phyloP scores from a whole-genome alignment of 1,140 invertebrate species.

The Caenorhabditis tropicalis region DNA sequence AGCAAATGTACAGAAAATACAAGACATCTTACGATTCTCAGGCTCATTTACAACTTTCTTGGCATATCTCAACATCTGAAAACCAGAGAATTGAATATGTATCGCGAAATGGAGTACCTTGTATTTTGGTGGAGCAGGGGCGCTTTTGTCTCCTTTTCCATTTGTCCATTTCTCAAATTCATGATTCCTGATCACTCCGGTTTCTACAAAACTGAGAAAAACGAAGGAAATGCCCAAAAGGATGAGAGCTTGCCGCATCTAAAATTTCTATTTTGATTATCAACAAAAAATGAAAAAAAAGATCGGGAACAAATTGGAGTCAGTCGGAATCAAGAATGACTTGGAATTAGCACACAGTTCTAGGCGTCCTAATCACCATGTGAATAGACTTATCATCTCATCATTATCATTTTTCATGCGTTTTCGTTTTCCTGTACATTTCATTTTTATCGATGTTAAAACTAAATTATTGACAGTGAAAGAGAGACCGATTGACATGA shows the following conservation, averaged over 20 bases:
- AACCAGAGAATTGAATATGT: not conserved
- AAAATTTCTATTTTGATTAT: not conserved
- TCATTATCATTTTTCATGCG: not conserved
- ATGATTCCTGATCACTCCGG: not conserved
- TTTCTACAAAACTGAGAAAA: not conserved
- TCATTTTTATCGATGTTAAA: conserved; percentile 9
- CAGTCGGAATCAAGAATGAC: not conserved
- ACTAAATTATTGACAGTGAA: not conserved
- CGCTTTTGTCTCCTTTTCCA: not conserved
- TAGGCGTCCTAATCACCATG: conserved; percentile 20
- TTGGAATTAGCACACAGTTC: not conserved
- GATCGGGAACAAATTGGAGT: not conserved
- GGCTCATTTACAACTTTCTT: conserved; percentile 36
- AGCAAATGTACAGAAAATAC: conserved; percentile 46
- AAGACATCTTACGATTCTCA: conserved; percentile 45
- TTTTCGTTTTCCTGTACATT: conserved; percentile 34
- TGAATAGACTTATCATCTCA: conserved; percentile 8
- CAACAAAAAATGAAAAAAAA: not conserved
- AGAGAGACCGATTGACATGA: not conserved
- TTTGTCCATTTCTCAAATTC: conserved; percentile 11
- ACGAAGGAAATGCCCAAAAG: not conserved
- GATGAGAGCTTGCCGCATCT: conserved; percentile 22
- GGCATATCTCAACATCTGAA: conserved; percentile 42
- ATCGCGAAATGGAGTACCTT: not conserved
- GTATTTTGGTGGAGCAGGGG: conserved; percentile 3